These are phyloP conservation scores for Scaptomyza montana DNA, from an alignment of 1,140 invertebrate genomes.

Conservation along the genomic window DNA sequence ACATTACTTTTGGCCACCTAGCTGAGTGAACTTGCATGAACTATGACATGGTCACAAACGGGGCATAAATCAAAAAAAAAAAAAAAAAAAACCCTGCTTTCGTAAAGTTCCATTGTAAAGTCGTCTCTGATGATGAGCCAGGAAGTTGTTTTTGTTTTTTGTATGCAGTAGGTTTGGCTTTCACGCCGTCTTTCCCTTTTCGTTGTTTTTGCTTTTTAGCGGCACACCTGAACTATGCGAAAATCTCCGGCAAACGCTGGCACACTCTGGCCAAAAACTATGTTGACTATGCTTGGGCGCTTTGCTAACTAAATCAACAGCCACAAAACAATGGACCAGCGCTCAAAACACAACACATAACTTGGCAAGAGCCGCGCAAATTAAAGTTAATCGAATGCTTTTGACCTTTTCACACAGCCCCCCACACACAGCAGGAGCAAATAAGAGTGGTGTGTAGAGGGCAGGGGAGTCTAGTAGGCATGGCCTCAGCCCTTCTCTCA, in stretches of 20 bases:
- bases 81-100: no score
- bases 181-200: conserved; percentile 48
- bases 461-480: conserved; percentile 18
- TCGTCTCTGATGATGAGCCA: conserved; percentile 53
- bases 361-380: conserved; percentile 52
- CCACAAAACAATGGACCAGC: conserved; percentile 56
- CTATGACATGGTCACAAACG: conserved; percentile 60
- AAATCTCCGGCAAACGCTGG: conserved; percentile 14
- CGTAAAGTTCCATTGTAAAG: conserved; percentile 50
- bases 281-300: conserved; percentile 30
- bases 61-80: conserved; percentile 59
- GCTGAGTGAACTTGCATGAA: conserved; percentile 40
- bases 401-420: conserved; percentile 70
- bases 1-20: background rate
- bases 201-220: background rate
- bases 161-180: conserved; percentile 67
- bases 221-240: conserved; percentile 63
- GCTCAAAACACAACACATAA: conserved; percentile 9
- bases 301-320: conserved; percentile 70
- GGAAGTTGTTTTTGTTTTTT: conserved; percentile 1
- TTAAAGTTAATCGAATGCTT: conserved; percentile 80
- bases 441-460: background rate
- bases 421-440: conserved; percentile 27
- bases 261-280: conserved; percentile 35
- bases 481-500: conserved; percentile 56